These are phyloP conservation scores for Chloropsis hardwickii DNA, from an alignment of 2,113 vertebrate species.

Conservation along the genomic window DNA sequence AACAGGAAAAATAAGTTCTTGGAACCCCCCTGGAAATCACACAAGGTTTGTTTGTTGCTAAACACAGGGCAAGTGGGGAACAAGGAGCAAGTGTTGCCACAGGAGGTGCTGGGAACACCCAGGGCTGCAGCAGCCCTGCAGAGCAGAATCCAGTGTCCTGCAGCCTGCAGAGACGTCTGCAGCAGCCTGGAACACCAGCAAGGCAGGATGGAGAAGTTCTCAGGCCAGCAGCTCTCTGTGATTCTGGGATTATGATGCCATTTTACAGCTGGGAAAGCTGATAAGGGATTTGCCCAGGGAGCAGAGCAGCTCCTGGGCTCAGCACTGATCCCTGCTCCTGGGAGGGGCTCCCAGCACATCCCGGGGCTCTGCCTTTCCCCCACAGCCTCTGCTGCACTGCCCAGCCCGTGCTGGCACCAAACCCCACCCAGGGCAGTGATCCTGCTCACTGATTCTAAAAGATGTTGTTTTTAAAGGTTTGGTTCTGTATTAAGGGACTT, in stretches of 20 bases:
- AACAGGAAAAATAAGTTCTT: background rate
- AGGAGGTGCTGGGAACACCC: accelerated
- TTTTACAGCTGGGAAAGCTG: background rate
- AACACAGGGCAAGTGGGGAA: background rate
- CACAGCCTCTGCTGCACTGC: background rate
- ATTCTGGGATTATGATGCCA: background rate
- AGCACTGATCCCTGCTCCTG: background rate
- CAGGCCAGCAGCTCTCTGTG: background rate
- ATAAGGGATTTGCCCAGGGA: background rate
- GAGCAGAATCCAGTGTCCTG: accelerated
- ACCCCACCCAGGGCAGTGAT: background rate
- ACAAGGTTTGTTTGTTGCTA: background rate
- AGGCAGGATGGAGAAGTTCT: accelerated
- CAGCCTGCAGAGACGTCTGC: accelerated
- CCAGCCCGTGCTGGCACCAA: background rate
- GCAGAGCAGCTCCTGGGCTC: background rate
- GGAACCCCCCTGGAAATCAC: background rate
- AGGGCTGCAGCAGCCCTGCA: background rate
- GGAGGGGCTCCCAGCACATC: background rate
- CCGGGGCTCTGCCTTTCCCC: background rate
- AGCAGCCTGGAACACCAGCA: background rate
- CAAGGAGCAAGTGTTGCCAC: background rate
- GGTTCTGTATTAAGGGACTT: background rate
- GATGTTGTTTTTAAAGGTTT: background rate
- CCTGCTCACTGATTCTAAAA: background rate